These are phyloP conservation scores for Ips nitidus DNA, from an alignment of 1,140 invertebrate genomes.

Conservation along the genomic window DNA sequence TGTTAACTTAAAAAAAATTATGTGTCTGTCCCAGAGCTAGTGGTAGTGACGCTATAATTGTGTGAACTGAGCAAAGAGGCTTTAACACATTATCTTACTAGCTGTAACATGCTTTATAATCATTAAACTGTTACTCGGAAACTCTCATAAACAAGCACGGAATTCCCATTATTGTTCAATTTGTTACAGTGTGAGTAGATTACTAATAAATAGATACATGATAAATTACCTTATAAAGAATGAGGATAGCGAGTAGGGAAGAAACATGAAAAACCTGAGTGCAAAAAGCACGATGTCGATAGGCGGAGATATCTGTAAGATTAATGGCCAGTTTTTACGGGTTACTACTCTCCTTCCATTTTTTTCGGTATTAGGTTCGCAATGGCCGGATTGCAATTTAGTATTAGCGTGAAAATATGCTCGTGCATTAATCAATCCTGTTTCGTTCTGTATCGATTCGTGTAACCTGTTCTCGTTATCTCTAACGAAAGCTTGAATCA, in stretches of 20 bases:
- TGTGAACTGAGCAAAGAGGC: too few relatives aligned
- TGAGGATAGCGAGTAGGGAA: background rate
- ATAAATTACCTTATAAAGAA: background rate
- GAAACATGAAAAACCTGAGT: constrained; percentile 11
- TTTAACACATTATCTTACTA: too few relatives aligned
- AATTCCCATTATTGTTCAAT: too few relatives aligned
- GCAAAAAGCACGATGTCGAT: constrained; percentile 19
- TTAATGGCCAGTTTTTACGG: constrained; percentile 21
- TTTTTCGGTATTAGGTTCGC: constrained; percentile 7
- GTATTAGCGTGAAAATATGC: background rate
- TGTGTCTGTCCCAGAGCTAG: too few relatives aligned
- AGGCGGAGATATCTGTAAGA: constrained; percentile 17
- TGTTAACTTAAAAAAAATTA: too few relatives aligned
- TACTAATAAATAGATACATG: constrained; percentile 19
- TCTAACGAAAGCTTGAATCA: too few relatives aligned
- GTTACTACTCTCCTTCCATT: constrained; percentile 8
- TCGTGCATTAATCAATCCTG: background rate
- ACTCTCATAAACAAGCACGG: too few relatives aligned
- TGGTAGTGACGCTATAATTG: too few relatives aligned
- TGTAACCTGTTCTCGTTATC: too few relatives aligned
- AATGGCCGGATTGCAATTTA: background rate
- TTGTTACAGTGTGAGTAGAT: background rate
- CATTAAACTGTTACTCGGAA: too few relatives aligned
- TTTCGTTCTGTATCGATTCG: too few relatives aligned
- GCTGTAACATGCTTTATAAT: too few relatives aligned